phyloP scores from a whole-genome alignment of 2,888 invertebrate species.

The Bibio marci region DNA sequence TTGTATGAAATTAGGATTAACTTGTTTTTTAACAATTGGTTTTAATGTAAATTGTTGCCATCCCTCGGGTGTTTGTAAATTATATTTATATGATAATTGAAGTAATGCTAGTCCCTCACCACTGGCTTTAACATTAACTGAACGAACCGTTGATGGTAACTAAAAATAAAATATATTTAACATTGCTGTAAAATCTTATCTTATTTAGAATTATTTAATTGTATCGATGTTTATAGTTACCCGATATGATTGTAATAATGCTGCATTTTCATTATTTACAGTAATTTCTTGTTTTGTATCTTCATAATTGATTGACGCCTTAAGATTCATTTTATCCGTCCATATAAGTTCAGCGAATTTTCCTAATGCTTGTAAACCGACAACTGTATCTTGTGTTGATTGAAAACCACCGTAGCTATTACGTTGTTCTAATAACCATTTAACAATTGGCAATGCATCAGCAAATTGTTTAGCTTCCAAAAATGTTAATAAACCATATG shows the following conservation, averaged over 20 bases:
- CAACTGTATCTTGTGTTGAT: slow-evolving; percentile 43
- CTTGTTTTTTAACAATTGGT: slow-evolving; percentile 68
- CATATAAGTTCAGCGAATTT: slow-evolving; percentile 28
- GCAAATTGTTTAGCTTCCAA: slow-evolving; percentile 32
- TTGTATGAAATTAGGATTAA: slow-evolving; percentile 55
- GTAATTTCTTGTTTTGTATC: slow-evolving; percentile 29
- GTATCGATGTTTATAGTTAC: too few species aligned
- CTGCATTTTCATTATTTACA: slow-evolving; percentile 56
- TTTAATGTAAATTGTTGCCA: slow-evolving; percentile 76
- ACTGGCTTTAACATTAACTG: slow-evolving; percentile 54
- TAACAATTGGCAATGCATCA: slow-evolving; percentile 33
- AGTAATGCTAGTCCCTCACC: slow-evolving; percentile 67
- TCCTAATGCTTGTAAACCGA: slow-evolving; percentile 40
- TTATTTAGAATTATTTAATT: not conserved
- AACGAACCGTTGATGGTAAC: slow-evolving; percentile 30
- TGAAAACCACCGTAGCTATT: slow-evolving; percentile 37
- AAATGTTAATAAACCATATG: slow-evolving; percentile 45
- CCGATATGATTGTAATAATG: slow-evolving; percentile 65
- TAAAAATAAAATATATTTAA: slow-evolving; percentile 5
- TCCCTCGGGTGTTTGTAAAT: slow-evolving; percentile 71
- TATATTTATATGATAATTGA: slow-evolving; percentile 64
- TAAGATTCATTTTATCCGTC: too few species aligned
- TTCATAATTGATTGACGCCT: slow-evolving; percentile 5
- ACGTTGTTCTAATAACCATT: slow-evolving; percentile 37
- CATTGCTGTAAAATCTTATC: not conserved